Base-by-base conservation (phyloP, 2,888 invertebrate species). In the Cephus spinipes region DNA sequence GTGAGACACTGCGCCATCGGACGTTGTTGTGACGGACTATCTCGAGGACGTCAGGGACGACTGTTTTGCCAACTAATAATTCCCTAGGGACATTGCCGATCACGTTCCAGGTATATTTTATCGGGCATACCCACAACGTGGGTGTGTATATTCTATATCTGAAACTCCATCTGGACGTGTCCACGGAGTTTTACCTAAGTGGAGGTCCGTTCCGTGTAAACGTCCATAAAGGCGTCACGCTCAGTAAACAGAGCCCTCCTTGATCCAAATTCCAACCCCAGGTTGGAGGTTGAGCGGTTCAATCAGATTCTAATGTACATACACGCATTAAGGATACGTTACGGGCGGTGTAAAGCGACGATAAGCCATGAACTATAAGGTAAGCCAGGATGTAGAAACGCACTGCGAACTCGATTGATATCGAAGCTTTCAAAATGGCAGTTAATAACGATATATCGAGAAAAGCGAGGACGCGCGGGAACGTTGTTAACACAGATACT, bases 191-290 rank as follows among this genome's bases (percentile, higher is more conserved):
- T 55, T 15, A 55, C 55, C 55, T 55, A 55, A 55, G 55, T 55
- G 55, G 55, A 55, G 55, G 55, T 55, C 23, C 55, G 55, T 55
- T 55, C 55, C 55, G 55, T 55, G 55, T 55, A 55, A 55, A 55
- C 55, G 55, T 80, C 86, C 86, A 86, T 86, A 86, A 86, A 85
- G 83, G 80, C 87, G 87, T 86, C 85, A 86, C 86, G 87, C 85
- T 86, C 81, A 80, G 83, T 83, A 84, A 83, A 82, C 86, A 85
- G 85, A 85, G 84, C 87, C 87, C 87, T 89, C 89, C 89, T 88
- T 89, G 89, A 88, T 89, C 89, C 87, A 89, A 89, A 89, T 89
- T 89, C 89, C 89, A 86, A 83, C 82, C 86, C 81, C 80, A 75
- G 89, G 88, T 88, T 87, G 88, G 86, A 88, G 88, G 89, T 87